A percentile compares a stretch with the other conserved stretches of the same genome.
Evolutionary conservation across 2,113 vertebrate species (phyloP).

Genomic region (Phoxinus phoxinus): DNA sequence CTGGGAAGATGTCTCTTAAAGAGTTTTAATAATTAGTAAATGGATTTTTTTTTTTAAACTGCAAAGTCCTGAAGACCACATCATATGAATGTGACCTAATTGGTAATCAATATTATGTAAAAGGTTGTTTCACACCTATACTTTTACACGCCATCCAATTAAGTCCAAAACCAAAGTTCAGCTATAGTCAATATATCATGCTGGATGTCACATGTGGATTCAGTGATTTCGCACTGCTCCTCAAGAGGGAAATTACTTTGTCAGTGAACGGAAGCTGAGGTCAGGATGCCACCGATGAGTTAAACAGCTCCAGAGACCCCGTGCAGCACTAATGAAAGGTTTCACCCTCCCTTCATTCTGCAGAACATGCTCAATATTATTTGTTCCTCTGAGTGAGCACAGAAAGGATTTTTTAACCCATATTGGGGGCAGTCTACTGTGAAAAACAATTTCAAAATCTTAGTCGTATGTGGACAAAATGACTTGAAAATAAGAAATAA

Average conservation of each 20-base stretch:
- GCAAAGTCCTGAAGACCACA: not conserved
- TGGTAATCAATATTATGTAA: not conserved
- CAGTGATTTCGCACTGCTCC: slow-evolving; percentile 30
- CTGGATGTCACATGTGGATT: slow-evolving; percentile 43
- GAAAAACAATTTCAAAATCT: slow-evolving; percentile 56
- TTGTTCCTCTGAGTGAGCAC: slow-evolving; percentile 42
- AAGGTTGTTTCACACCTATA: not conserved
- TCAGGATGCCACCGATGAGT: slow-evolving; percentile 49
- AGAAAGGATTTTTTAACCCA: slow-evolving; percentile 51
- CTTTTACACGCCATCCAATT: not conserved
- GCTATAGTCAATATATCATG: slow-evolving; percentile 9
- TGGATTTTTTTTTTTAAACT: slow-evolving; percentile 33
- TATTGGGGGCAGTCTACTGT: slow-evolving; percentile 57
- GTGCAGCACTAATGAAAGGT: slow-evolving; percentile 55
- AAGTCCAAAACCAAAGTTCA: slow-evolving; percentile 37
- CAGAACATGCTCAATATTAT: slow-evolving; percentile 39
- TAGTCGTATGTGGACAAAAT: not conserved
- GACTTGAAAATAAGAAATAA: slow-evolving; percentile 13
- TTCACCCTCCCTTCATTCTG: slow-evolving; percentile 45
- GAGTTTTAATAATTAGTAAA: slow-evolving; percentile 30
- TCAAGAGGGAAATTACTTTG: slow-evolving; percentile 44
- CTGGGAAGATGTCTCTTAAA: not conserved
- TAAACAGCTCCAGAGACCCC: slow-evolving; percentile 48
- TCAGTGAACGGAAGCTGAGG: slow-evolving; percentile 51
- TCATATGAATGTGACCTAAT: not conserved